Percentiles rank a stretch among this genome's conserved stretches.
Evolutionary conservation across 1,140 invertebrate genomes (phyloP).

Genomic region (Uloborus diversus): DNA sequence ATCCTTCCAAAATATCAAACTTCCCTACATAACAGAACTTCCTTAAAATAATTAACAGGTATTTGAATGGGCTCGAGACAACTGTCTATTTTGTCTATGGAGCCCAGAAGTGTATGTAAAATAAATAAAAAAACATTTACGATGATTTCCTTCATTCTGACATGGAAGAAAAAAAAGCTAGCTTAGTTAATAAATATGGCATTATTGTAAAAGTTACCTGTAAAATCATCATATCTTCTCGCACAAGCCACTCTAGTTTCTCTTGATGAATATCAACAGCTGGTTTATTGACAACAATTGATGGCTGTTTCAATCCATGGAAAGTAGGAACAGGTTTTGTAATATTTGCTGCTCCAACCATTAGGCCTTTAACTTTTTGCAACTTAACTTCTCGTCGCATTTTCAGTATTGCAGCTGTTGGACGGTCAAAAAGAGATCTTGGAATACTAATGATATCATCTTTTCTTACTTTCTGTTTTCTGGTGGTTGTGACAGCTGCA

Average conservation of each 20-base stretch:
- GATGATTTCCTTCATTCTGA: no score
- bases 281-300: conserved; percentile 68
- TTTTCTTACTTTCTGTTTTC: conserved; percentile 70
- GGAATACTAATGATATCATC: conserved; percentile 83
- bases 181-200: no score
- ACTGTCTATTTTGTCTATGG: no score
- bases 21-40: no score
- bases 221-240: conserved; percentile 88
- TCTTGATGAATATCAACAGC: conserved; percentile 69
- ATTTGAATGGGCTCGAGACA: no score
- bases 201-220: conserved; percentile 68
- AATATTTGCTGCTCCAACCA: conserved; percentile 19
- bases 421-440: conserved; percentile 87
- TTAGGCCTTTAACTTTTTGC: conserved; percentile 72
- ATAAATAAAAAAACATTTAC: no score
- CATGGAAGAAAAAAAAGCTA: no score
- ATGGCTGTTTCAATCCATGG: conserved; percentile 41
- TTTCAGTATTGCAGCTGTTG: conserved; percentile 78
- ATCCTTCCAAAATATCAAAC: no score
- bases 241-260: conserved; percentile 84
- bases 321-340: conserved; percentile 65
- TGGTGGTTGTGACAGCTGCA: conserved; percentile 58
- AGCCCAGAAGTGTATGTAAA: no score
- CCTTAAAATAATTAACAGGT: no score
- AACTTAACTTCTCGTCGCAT: conserved; percentile 79